These are phyloP conservation scores for Nipponia nippon DNA, from an alignment of 2,113 vertebrate species.

Conservation along the genomic window DNA sequence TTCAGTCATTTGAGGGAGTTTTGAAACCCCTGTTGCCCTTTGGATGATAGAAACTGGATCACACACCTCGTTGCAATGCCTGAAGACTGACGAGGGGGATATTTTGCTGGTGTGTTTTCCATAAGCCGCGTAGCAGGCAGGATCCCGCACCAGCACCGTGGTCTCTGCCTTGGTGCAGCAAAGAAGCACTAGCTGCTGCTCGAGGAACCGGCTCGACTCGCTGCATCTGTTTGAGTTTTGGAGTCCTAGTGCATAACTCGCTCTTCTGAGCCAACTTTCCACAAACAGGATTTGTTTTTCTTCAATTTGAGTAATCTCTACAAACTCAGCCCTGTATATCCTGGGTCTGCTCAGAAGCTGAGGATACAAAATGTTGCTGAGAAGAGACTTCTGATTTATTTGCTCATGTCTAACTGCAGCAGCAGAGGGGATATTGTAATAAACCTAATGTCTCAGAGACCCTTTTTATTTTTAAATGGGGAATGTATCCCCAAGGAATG, in stretches of 20 bases:
- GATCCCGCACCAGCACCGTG: background rate
- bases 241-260: background rate
- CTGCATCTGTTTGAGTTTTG: background rate
- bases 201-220: background rate
- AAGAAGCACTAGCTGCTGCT: background rate
- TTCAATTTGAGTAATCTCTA: background rate
- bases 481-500: background rate
- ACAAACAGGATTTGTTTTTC: background rate
- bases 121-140: rapidly evolving
- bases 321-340: background rate
- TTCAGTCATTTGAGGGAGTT: background rate
- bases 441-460: background rate
- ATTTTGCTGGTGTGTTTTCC: rapidly evolving
- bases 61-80: rapidly evolving
- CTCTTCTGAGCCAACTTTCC: background rate
- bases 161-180: background rate
- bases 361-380: background rate
- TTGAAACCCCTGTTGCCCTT: background rate
- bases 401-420: background rate
- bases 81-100: background rate
- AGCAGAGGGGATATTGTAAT: background rate
- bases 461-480: background rate
- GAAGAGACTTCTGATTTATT: background rate
- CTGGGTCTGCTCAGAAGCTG: background rate
- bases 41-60: background rate